Evolutionary conservation across 1,140 invertebrate genomes (phyloP).

Genomic region (Parasteatoda tepidariorum): DNA sequence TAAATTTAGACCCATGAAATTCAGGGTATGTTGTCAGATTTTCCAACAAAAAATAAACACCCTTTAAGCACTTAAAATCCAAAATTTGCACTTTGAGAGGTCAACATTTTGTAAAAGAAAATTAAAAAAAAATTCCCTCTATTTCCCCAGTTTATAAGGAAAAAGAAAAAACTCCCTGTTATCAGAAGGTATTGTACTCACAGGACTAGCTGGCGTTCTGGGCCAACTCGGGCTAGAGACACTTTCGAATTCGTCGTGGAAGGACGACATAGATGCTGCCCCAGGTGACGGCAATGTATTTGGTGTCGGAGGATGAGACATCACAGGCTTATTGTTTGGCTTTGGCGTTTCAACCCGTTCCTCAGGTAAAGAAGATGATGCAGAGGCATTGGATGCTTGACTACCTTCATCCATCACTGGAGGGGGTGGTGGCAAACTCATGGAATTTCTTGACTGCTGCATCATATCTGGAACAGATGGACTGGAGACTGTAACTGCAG

Average conservation of each 20-base stretch:
- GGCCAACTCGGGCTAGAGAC: constrained; percentile 81
- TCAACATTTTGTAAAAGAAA: too few relatives aligned
- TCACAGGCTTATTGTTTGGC: constrained; percentile 39
- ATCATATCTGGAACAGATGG: constrained; percentile 52
- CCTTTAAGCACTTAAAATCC: too few relatives aligned
- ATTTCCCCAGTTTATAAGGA: too few relatives aligned
- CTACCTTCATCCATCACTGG: constrained; percentile 64
- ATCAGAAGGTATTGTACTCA: too few relatives aligned
- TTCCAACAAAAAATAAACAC: too few relatives aligned
- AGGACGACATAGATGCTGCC: constrained; percentile 80
- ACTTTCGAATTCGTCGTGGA: constrained; percentile 89
- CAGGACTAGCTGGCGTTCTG: constrained; percentile 88
- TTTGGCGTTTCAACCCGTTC: constrained; percentile 61
- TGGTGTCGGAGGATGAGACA: constrained; percentile 78
- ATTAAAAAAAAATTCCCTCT: too few relatives aligned
- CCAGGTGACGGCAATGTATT: constrained; percentile 81
- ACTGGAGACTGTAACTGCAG: constrained; percentile 47
- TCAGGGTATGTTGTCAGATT: too few relatives aligned
- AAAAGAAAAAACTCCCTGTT: too few relatives aligned
- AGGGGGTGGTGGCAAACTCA: constrained; percentile 61
- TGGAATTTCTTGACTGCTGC: constrained; percentile 61
- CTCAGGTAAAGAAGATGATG: constrained; percentile 63
- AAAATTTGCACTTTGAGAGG: too few relatives aligned
- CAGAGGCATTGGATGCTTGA: constrained; percentile 63
- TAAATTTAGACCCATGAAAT: too few relatives aligned